Evolutionary conservation across 2,888 invertebrate species (phyloP), one percentile per base, ranked within the genome.

Genomic region (Aricia artaxerxes): DNA sequence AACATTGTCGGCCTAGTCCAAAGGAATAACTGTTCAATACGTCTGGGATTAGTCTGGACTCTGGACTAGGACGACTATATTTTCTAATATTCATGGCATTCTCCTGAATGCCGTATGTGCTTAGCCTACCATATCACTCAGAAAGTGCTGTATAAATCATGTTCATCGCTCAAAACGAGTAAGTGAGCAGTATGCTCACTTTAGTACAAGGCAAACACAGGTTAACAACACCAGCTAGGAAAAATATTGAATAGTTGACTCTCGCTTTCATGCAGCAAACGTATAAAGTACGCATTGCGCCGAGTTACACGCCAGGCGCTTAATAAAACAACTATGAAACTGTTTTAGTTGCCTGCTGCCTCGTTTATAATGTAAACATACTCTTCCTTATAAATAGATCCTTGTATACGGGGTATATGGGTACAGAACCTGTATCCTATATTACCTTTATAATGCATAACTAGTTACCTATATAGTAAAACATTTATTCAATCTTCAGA

Each of bases 271-370:
- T 75, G 75, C 75, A 31, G 75, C 73, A 73, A 73, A 73, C 53
- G 24, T 75, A 49, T 49, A 49, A 75, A 75, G 75, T 75, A 49
- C 75, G 75, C 75, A 75, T 75, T 75, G 75, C 75, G 75, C 75
- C 1, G 49, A 75, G 35, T 13, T 69, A 38, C 69, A 35, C 11
- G 69, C 35, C 69, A 69, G 69, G 57, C 49, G n/a, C 49, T 75
- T 72, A 38, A 76, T 49, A 44, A n/a, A 31, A 73, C 24, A 75
- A 11, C 64, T 31, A 11, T 64, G 64, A 64, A 61, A 61, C 61
- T 9, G 61, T 61, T 61, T 61, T 24, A 24, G 61, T 61, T 61
- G 24, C 61, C 61, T 24, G 61, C 24, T 31, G 24, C 64, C 1
- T 24, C 61, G 24, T 24, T 61, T 24, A 61, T 64, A 31, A 64